phyloP scores from a whole-genome alignment of 1,140 invertebrate genomes.

The Linepithema humile region DNA sequence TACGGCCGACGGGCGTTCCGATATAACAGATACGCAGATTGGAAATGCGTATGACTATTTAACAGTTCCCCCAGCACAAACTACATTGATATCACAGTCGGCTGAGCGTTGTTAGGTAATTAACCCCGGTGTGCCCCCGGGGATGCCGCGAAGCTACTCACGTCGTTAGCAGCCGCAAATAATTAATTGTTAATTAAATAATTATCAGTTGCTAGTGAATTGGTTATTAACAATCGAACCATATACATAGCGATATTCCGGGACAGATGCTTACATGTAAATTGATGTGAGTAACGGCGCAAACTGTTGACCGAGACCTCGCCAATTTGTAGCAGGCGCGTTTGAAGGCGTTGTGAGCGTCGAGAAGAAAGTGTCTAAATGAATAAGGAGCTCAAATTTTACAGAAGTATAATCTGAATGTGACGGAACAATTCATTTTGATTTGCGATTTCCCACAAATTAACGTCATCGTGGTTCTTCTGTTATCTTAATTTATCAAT shows the following conservation, averaged over 20 bases:
- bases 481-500: neutral
- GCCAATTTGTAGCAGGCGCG: slow-evolving; percentile 12
- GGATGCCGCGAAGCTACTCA: slow-evolving; percentile 46
- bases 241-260: slow-evolving; percentile 18
- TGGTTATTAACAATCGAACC: slow-evolving; percentile 53
- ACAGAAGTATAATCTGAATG: neutral
- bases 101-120: slow-evolving; percentile 52
- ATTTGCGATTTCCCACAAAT: neutral
- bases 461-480: neutral
- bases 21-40: slow-evolving; percentile 44
- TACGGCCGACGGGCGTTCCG: slow-evolving; percentile 26
- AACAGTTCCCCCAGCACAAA: slow-evolving; percentile 39
- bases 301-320: neutral
- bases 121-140: slow-evolving; percentile 43
- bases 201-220: slow-evolving; percentile 51
- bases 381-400: neutral
- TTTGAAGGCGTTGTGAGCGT: neutral
- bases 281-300: slow-evolving; percentile 19
- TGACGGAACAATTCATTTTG: neutral
- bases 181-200: slow-evolving; percentile 60
- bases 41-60: slow-evolving; percentile 55
- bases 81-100: slow-evolving; percentile 53
- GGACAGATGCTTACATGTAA: slow-evolving; percentile 36
- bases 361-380: neutral
- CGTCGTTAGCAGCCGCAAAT: slow-evolving; percentile 55